A percentile compares a stretch with the other conserved stretches of the same genome.
phyloP scores from a whole-genome alignment of 2,888 invertebrate genomes.

The Coenonympha glycerion region DNA sequence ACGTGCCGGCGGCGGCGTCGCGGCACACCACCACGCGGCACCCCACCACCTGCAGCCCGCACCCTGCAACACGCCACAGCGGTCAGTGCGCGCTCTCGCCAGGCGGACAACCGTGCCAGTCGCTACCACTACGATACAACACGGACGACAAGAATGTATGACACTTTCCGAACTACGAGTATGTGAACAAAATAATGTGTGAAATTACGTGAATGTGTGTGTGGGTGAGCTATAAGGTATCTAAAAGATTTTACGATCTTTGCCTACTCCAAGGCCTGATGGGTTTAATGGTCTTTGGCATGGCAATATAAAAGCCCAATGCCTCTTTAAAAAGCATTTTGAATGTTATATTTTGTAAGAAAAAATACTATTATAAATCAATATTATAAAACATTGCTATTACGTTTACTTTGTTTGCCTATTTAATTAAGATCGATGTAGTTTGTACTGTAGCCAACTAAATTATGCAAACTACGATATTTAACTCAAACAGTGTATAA shows the following conservation, averaged over 20 bases:
- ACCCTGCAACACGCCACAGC: constrained; percentile 80
- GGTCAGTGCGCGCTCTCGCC: not conserved
- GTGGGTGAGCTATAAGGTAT: no score
- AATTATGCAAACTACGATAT: not conserved
- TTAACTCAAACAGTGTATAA: constrained; percentile 1
- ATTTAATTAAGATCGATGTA: no score
- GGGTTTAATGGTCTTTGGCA: not conserved
- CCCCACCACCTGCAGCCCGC: constrained; percentile 95
- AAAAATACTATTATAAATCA: no score
- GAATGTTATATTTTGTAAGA: no score
- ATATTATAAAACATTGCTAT: no score
- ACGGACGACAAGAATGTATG: constrained; percentile 9
- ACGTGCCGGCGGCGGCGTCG: constrained; percentile 95
- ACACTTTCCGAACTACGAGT: not conserved
- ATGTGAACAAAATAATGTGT: not conserved
- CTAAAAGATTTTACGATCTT: no score
- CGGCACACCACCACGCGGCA: constrained; percentile 97
- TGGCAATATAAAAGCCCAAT: not conserved
- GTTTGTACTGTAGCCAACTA: not conserved
- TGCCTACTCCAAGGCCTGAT: not conserved
- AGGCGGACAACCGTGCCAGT: not conserved
- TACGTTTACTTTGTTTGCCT: no score
- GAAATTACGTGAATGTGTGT: no score
- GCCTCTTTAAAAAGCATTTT: not conserved
- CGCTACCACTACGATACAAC: not conserved